Evolutionary conservation across 1,140 invertebrate genomes (phyloP).

Genomic region (Brachionus manjavacas): DNA sequence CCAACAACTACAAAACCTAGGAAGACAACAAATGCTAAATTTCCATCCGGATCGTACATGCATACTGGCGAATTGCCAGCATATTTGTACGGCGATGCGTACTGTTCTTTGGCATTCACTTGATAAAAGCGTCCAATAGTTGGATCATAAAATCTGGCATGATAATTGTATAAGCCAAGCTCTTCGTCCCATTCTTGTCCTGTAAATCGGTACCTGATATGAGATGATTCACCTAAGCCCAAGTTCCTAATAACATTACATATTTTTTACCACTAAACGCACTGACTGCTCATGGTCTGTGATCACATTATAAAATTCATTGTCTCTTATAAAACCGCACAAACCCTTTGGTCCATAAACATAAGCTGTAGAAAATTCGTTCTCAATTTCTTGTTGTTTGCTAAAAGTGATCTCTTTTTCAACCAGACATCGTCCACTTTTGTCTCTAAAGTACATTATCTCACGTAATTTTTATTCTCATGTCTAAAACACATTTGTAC

Average conservation of each 20-base stretch:
- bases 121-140: no score
- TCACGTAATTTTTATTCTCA: not conserved
- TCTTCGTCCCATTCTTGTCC: constrained; percentile 30
- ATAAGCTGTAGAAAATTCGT: not conserved
- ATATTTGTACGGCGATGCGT: no score
- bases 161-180: constrained; percentile 1
- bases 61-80: not conserved
- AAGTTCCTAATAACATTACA: not conserved
- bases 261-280: not conserved
- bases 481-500: not conserved
- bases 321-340: not conserved
- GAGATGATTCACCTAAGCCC: not conserved
- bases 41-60: no score
- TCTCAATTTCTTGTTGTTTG: not conserved
- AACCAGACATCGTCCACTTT: not conserved
- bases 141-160: constrained; percentile 22
- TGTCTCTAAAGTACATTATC: no score
- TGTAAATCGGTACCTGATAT: not conserved
- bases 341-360: constrained; percentile 6
- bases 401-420: not conserved
- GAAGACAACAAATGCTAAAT: no score
- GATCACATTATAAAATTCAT: not conserved
- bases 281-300: not conserved
- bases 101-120: no score
- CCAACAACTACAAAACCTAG: no score